These are phyloP conservation scores for Adelphocoris suturalis DNA, from an alignment of 2,888 invertebrate species.

Conservation along the genomic window DNA sequence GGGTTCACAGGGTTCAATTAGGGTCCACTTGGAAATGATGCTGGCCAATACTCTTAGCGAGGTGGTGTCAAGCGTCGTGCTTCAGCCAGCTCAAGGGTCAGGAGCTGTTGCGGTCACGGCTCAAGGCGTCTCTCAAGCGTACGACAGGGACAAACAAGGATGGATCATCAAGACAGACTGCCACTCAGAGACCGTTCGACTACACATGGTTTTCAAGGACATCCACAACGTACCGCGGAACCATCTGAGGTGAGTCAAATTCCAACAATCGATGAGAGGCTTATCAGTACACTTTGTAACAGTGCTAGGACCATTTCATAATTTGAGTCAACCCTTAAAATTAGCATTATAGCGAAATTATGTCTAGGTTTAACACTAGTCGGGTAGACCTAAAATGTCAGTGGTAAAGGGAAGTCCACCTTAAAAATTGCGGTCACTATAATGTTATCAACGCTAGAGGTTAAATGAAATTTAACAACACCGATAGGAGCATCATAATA, in stretches of 20 bases:
- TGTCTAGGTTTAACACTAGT: too few species aligned
- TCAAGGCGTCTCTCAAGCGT: slow-evolving; percentile 83
- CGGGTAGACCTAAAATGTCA: too few species aligned
- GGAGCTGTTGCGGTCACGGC: slow-evolving; percentile 80
- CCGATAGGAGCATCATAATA: too few species aligned
- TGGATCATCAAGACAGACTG: slow-evolving; percentile 89
- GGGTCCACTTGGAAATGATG: slow-evolving; percentile 86
- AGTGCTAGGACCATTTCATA: too few species aligned
- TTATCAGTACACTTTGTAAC: too few species aligned
- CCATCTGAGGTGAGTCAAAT: slow-evolving; percentile 81
- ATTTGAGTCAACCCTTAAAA: too few species aligned
- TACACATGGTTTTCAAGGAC: slow-evolving; percentile 87
- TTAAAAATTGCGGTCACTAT: too few species aligned
- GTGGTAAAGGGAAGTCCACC: too few species aligned
- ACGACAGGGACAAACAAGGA: slow-evolving; percentile 89
- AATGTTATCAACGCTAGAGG: too few species aligned
- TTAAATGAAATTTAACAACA: too few species aligned
- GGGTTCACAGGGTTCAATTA: slow-evolving; percentile 80
- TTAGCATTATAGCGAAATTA: too few species aligned
- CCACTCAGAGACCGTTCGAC: slow-evolving; percentile 86
- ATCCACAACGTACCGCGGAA: slow-evolving; percentile 89
- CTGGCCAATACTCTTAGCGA: slow-evolving; percentile 86
- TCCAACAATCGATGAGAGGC: background rate
- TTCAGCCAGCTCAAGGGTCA: slow-evolving; percentile 70
- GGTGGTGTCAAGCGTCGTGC: slow-evolving; percentile 79